phyloP scores from a whole-genome alignment of 2,797 vertebrate genomes.

The Coreius guichenoti region DNA sequence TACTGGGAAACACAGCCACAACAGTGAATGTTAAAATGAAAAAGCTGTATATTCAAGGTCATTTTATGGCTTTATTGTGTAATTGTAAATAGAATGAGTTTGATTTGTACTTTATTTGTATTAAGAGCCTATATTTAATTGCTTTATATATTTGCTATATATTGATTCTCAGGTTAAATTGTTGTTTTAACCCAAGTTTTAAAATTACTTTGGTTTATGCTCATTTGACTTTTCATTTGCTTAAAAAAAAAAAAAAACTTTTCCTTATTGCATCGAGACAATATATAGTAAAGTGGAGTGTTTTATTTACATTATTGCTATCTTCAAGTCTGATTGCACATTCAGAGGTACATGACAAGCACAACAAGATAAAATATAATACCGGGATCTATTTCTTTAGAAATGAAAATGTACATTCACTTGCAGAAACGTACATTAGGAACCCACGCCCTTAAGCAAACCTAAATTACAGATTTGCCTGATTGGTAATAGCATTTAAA shows the following conservation, averaged over 20 bases:
- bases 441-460: background rate
- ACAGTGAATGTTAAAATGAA: conserved; percentile 22
- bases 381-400: background rate
- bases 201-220: background rate
- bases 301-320: conserved; percentile 44
- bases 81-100: conserved; percentile 5
- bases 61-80: background rate
- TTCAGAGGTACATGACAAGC: conserved; percentile 4
- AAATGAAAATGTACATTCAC: conserved; percentile 4
- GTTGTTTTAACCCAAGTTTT: background rate
- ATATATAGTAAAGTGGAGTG: background rate
- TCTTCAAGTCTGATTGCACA: conserved; percentile 19
- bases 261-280: background rate
- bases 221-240: background rate
- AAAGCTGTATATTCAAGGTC: background rate
- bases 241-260: background rate
- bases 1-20: conserved; percentile 8
- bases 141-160: conserved; percentile 22
- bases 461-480: background rate
- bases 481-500: background rate
- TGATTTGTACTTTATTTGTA: conserved; percentile 54
- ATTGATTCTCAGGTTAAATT: conserved; percentile 37
- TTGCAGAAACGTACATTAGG: background rate
- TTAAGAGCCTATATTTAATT: conserved; percentile 50
- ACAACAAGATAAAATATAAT: background rate